Evolutionary conservation across 1,140 invertebrate genomes (phyloP).

Genomic region (Cotesia glomerata): DNA sequence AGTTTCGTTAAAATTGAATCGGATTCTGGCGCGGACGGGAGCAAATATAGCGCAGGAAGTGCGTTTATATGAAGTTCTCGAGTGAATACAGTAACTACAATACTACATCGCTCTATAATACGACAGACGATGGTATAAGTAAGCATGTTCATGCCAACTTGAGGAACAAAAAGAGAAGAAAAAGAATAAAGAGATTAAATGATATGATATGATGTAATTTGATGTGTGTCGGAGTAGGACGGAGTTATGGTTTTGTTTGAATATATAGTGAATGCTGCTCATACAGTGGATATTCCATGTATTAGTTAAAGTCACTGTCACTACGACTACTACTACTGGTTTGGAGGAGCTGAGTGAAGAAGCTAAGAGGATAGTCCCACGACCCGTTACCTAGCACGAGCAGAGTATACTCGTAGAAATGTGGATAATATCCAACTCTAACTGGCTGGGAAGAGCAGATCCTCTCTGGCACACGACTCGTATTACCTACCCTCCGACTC

Average conservation of each 20-base stretch:
- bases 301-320: too few relatives aligned
- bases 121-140: too few relatives aligned
- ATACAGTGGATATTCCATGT: neutral
- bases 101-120: too few relatives aligned
- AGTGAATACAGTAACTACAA: neutral
- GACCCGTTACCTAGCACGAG: neutral
- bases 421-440: constrained; percentile 32
- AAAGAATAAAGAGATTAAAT: neutral
- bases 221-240: neutral
- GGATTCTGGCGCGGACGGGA: constrained; percentile 14
- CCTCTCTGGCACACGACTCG: constrained; percentile 28
- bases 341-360: neutral
- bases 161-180: neutral
- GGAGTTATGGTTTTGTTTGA: neutral
- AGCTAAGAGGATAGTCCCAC: constrained; percentile 8
- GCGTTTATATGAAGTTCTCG: constrained; percentile 15
- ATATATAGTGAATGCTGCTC: neutral
- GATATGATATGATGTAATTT: neutral
- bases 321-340: neutral
- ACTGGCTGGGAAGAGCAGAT: constrained; percentile 26
- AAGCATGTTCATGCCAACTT: neutral
- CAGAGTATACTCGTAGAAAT: constrained; percentile 9
- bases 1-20: constrained; percentile 21
- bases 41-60: constrained; percentile 12
- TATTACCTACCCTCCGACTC: constrained; percentile 21